phyloP scores from a whole-genome alignment of 2,113 vertebrate genomes.

The Malaclemys terrapin region DNA sequence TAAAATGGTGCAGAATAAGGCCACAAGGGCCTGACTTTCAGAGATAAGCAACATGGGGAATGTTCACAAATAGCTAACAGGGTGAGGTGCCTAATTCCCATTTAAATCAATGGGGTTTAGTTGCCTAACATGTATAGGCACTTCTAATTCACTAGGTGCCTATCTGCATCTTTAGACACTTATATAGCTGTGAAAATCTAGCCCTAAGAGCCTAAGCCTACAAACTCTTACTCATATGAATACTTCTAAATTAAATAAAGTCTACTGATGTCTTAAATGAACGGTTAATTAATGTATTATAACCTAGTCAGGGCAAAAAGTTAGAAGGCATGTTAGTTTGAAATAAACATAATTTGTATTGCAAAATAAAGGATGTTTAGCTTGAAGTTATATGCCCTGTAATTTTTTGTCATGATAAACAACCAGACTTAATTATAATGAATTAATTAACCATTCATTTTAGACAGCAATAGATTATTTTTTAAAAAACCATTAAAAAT shows the following conservation, averaged over 20 bases:
- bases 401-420: not conserved
- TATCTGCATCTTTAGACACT: not conserved
- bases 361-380: not conserved
- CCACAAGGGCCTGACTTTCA: not conserved
- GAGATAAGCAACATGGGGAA: not conserved
- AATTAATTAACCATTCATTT: not conserved
- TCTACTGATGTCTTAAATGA: not conserved
- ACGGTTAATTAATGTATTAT: not conserved
- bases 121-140: not conserved
- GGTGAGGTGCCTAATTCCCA: not conserved
- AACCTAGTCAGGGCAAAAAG: not conserved
- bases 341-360: not conserved
- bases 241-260: not conserved
- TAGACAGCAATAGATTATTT: not conserved
- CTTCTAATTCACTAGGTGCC: not conserved
- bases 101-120: not conserved
- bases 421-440: not conserved
- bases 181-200: not conserved
- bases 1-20: not conserved
- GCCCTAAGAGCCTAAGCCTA: not conserved
- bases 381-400: not conserved
- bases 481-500: not conserved
- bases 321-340: not conserved
- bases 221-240: not conserved
- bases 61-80: not conserved